These are phyloP conservation scores for Carcinoscorpius rotundicauda DNA, from an alignment of 1,140 invertebrate species.

Conservation along the genomic window DNA sequence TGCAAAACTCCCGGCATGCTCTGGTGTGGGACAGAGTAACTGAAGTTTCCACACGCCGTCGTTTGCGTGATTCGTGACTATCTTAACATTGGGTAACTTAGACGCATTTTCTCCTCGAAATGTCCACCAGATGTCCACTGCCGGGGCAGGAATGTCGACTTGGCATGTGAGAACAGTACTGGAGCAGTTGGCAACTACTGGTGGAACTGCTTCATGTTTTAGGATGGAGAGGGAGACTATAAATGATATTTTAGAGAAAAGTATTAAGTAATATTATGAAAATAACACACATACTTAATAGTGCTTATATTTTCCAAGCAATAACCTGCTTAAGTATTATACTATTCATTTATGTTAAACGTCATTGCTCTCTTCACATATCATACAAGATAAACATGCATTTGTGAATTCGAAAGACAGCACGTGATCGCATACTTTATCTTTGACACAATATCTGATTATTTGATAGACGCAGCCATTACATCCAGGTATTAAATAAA, in stretches of 20 bases:
- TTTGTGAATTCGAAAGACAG: too few species aligned
- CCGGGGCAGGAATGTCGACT: conserved; percentile 11
- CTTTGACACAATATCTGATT: too few species aligned
- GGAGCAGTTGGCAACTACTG: conserved; percentile 23
- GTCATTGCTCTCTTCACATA: too few species aligned
- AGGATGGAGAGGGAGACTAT: conserved; percentile 18
- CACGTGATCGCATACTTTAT: too few species aligned
- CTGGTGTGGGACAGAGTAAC: conserved; percentile 20
- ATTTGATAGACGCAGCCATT: too few species aligned
- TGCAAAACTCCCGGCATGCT: conserved; percentile 21
- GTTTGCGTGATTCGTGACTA: conserved; percentile 12
- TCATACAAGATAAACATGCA: too few species aligned
- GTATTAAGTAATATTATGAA: too few species aligned
- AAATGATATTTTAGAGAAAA: background rate
- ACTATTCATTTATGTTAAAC: too few species aligned
- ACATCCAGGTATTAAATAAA: too few species aligned
- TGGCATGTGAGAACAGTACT: conserved; percentile 18
- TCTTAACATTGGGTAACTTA: conserved; percentile 21
- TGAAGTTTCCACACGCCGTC: conserved; percentile 19
- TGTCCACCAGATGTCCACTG: conserved; percentile 24
- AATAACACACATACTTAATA: too few species aligned
- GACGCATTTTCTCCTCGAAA: conserved; percentile 25
- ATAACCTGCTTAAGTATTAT: too few species aligned
- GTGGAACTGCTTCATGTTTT: conserved; percentile 19
- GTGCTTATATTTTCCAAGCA: too few species aligned